Evolutionary conservation across 2,888 invertebrate genomes (phyloP), one percentile per base, ranked within the genome.

Genomic region (Caenorhabditis imperialis): DNA sequence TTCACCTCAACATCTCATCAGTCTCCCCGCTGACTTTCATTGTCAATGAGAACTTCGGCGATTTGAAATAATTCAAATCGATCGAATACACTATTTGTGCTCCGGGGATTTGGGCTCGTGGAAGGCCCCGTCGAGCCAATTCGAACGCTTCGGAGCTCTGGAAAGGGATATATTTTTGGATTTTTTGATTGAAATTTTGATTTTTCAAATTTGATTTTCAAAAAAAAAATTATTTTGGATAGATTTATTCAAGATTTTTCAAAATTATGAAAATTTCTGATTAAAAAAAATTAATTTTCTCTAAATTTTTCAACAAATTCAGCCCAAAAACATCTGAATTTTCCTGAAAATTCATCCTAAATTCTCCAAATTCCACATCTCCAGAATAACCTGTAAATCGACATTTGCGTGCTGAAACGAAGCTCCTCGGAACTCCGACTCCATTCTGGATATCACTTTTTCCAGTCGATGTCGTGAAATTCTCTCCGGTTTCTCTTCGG

Each of bases 1-100:
- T n/a, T n/a, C 12, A 97, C 88, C 92, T 92, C 18, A 98, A 89
- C 67, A 79, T 85, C 23, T 75, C 67, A 78, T 93, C 93, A 82
- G 92, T 91, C 89, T 96, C 96, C 89, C 96, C 95, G 23, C 94
- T 92, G 37, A 93, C 92, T 88, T 94, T 93, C 27, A 97, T 90
- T 90, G 96, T 96, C 86, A 98, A 89, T 14, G 93, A 93, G 87
- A 97, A 96, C 80, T 93, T 90, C 0, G 97, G 97, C 14, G 92
- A 91, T 23, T 92, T 90, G 88, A 94, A 96, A 75, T 93, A 90
- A 2, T 94, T 91, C 89, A 95, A 93, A 88, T 93, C 94, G 27
- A 97, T 37, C 14, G 93, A 92, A 89, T 96, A 97, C 23, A 97
- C 86, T 30, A 96, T 90, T 0, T 95, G 93, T 23, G 92, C 90